phyloP scores from a whole-genome alignment of 1,140 invertebrate species.

The Leptestheria dahalacensis region DNA sequence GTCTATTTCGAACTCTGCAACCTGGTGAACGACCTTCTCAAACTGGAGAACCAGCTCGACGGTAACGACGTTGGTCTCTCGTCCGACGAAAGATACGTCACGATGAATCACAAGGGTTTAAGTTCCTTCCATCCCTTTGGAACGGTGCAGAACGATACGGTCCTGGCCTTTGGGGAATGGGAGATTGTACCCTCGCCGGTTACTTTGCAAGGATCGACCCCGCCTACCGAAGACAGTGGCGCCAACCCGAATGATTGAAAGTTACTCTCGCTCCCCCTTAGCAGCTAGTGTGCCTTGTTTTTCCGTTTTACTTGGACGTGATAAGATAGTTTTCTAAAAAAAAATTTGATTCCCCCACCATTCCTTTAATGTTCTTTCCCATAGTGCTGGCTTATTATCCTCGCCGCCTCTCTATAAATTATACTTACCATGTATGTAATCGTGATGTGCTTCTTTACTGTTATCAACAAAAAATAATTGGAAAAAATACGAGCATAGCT shows the following conservation, averaged over 20 bases:
- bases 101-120: neutral
- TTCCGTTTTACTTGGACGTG: neutral
- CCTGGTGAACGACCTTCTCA: constrained; percentile 6
- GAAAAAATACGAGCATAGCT: too few relatives aligned
- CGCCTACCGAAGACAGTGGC: neutral
- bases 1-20: constrained; percentile 3
- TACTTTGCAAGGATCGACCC: neutral
- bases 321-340: too few relatives aligned
- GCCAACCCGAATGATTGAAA: neutral
- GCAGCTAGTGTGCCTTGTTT: neutral
- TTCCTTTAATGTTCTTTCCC: neutral
- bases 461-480: too few relatives aligned
- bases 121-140: constrained; percentile 5
- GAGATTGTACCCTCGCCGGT: constrained; percentile 8
- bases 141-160: neutral
- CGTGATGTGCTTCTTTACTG: neutral
- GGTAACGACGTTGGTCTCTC: neutral
- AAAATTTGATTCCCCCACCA: neutral
- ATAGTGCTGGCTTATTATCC: neutral
- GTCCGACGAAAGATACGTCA: constrained; percentile 3
- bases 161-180: constrained; percentile 5
- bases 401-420: neutral
- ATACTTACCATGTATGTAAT: neutral
- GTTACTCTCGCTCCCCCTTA: neutral
- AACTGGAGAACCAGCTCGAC: constrained; percentile 1